Evolutionary conservation across 2,113 vertebrate species (phyloP).

Genomic region (Prionailurus bengalensis): DNA sequence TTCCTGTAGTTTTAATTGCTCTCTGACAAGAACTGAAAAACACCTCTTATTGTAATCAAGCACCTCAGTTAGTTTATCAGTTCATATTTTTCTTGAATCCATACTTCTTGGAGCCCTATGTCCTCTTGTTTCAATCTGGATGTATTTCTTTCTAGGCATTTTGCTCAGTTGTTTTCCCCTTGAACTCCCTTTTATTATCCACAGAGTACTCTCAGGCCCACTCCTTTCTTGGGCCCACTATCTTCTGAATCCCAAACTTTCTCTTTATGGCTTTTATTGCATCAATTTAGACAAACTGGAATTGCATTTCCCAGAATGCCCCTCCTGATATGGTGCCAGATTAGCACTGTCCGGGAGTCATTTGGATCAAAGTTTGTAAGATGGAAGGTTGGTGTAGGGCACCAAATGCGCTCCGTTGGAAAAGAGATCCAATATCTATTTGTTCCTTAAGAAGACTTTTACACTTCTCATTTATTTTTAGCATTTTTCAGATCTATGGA

Average conservation of each 20-base stretch:
- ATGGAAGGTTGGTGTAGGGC: not conserved
- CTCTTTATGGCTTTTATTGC: not conserved
- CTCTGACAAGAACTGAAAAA: constrained; percentile 44
- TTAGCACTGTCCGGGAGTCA: not conserved
- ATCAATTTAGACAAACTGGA: constrained; percentile 1
- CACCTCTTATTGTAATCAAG: constrained; percentile 60
- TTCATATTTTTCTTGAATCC: not conserved
- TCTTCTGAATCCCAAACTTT: not conserved
- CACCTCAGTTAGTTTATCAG: not conserved
- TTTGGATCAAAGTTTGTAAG: not conserved
- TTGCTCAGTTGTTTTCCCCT: not conserved
- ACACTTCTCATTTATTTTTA: not conserved
- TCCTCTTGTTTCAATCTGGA: not conserved
- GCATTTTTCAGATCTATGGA: not conserved
- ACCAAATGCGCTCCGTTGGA: not conserved
- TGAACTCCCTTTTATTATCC: not conserved
- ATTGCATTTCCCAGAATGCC: not conserved
- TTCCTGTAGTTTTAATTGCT: constrained; percentile 30
- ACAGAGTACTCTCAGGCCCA: not conserved
- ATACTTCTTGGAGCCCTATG: not conserved
- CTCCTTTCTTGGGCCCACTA: not conserved
- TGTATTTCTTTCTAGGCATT: constrained; percentile 1
- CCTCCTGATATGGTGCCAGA: not conserved
- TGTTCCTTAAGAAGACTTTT: not conserved
- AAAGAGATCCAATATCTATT: not conserved